phyloP scores from a whole-genome alignment of 2,113 vertebrate species.

The Parus major region DNA sequence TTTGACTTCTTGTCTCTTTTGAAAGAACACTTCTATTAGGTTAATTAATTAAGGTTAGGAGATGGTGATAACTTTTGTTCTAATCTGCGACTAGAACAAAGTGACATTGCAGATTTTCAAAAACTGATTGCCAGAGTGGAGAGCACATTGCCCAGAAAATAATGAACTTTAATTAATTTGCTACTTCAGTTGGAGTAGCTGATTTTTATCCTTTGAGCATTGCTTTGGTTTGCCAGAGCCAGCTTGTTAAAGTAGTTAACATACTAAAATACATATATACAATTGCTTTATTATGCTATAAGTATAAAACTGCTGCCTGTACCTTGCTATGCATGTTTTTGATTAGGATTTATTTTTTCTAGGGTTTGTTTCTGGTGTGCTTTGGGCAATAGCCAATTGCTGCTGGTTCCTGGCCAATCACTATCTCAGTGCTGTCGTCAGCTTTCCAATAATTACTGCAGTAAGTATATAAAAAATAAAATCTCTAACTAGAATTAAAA shows the following conservation, averaged over 20 bases:
- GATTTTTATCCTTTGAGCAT: not conserved
- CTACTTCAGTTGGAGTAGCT: not conserved
- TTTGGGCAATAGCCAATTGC: slow-evolving; percentile 85
- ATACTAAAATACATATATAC: not conserved
- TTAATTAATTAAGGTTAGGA: not conserved
- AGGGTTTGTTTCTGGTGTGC: slow-evolving; percentile 86
- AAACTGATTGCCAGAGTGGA: not conserved
- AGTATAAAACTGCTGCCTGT: not conserved
- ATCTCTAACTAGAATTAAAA: not conserved
- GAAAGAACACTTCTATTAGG: not conserved
- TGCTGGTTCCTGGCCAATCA: slow-evolving; percentile 88
- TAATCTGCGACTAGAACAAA: not conserved
- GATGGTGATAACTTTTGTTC: not conserved
- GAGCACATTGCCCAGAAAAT: not conserved
- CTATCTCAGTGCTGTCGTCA: slow-evolving; percentile 84
- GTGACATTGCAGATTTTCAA: not conserved
- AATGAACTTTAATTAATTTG: not conserved
- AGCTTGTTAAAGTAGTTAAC: not conserved
- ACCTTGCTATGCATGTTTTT: not conserved
- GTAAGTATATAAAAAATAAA: slow-evolving; percentile 75
- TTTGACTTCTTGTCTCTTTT: not conserved
- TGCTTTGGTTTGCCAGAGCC: not conserved
- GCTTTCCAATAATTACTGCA: slow-evolving; percentile 86
- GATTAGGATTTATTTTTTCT: slow-evolving; percentile 22
- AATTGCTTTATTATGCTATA: not conserved